These are phyloP conservation scores for Peromyscus californicus DNA, from an alignment of 2,113 vertebrate genomes.

Conservation along the genomic window DNA sequence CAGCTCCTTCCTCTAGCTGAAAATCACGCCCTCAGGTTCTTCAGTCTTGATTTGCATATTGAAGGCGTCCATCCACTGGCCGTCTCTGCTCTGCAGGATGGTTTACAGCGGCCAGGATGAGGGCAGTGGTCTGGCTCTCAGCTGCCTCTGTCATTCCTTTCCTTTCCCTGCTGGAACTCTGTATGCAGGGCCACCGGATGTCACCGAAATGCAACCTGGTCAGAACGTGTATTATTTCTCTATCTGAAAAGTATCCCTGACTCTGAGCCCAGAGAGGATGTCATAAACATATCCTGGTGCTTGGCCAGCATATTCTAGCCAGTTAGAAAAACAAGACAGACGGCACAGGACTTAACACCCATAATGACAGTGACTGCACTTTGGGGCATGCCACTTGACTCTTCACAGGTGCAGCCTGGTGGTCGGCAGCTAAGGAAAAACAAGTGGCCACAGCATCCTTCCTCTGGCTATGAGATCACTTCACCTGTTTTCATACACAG, in stretches of 20 bases:
- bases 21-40: not conserved
- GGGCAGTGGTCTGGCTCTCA: not conserved
- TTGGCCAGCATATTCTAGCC: constrained; percentile 69
- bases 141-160: constrained; percentile 49
- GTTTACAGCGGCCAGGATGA: constrained; percentile 55
- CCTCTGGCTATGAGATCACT: not conserved
- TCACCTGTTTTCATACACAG: not conserved
- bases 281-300: constrained; percentile 52
- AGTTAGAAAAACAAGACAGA: constrained; percentile 62
- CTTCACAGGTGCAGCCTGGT: constrained; percentile 30
- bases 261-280: constrained; percentile 69
- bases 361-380: not conserved
- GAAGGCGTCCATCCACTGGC: not conserved
- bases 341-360: constrained; percentile 49
- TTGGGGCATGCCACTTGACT: not conserved
- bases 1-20: not conserved
- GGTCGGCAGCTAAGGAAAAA: constrained; percentile 16
- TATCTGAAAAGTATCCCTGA: not conserved
- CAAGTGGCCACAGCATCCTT: not conserved
- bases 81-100: not conserved
- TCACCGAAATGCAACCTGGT: constrained; percentile 62
- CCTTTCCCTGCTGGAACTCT: constrained; percentile 47
- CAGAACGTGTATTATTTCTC: constrained; percentile 32
- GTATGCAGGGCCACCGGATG: constrained; percentile 66
- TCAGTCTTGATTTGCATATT: constrained; percentile 24